Base-by-base conservation (phyloP, 2,888 invertebrate genomes). In the Cephus sareptanus region DNA sequence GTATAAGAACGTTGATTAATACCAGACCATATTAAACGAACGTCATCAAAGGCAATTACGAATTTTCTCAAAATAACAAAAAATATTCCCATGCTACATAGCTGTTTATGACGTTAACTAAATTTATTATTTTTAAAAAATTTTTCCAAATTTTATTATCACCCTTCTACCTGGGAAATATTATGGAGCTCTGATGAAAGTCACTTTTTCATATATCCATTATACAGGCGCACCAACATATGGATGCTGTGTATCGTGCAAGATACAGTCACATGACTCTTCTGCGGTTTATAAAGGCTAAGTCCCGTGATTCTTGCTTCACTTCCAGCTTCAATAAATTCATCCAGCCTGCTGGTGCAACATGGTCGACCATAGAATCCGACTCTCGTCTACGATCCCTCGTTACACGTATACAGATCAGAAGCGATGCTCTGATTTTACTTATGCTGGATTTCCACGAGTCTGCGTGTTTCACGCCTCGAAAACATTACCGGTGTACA, bases 201-300 rank as follows among this genome's bases (percentile, higher is more conserved):
- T 56, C 56, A 23, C 23, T 56, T 56, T 40, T 35, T 56, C 2
- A 56, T 56, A 9, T 56, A 23, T 23, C 23, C 56, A 56, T 23
- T 56, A 56, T 56, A 56, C 2, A 56, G 23, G 1, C 9, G 23
- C 56, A 56, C 23, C 56, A 56, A 56, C 56, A 56, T 56, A 56
- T 56, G 56, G 56, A 56, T 23, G 56, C 56, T 23, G 56, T 79
- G 74, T 74, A 31, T 77, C 75, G 75, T 79, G 81, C 81, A 79
- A 80, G 82, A 82, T 82, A 80, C 82, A 79, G 81, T 82, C 81
- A 78, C 78, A 79, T 79, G 83, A 81, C 81, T 83, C 77, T 34
- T 75, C 76, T 80, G 71, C 76, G 69, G 73, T 34, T 82, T 81
- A 79, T 82, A 76, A 69, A 33, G 30, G 30, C 74, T 35, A 37